phyloP scores from a whole-genome alignment of 2,113 vertebrate genomes.

The Herpailurus yagouaroundi region DNA sequence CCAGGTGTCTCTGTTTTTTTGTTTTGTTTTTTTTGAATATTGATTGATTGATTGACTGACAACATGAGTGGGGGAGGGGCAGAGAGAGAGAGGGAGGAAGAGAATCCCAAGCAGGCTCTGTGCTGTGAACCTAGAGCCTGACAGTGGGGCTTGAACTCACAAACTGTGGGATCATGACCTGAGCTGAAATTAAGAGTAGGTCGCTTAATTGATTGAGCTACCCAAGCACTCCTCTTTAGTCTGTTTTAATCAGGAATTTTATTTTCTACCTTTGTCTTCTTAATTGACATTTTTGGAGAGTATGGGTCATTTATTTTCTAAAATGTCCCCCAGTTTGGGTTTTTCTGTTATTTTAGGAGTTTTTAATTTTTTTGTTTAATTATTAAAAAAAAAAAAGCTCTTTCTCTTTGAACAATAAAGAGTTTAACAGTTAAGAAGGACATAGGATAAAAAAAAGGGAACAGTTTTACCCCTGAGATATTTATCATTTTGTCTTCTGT shows the following conservation, averaged over 20 bases:
- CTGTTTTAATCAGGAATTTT: not conserved
- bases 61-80: no score
- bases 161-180: no score
- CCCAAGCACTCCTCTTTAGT: not conserved
- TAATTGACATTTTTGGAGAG: not conserved
- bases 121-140: no score
- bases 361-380: not conserved
- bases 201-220: no score
- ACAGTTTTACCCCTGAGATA: not conserved
- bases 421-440: not conserved
- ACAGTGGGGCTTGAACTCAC: no score
- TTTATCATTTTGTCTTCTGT: not conserved
- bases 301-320: conserved; percentile 10
- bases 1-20: no score
- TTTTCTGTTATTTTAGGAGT: not conserved
- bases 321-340: not conserved
- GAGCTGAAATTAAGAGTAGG: no score
- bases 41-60: no score
- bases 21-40: no score
- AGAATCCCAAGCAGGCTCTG: no score
- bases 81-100: no score
- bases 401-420: not conserved
- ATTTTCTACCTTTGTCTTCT: not conserved
- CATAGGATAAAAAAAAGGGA: not conserved
- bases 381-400: not conserved